Base-by-base conservation (phyloP, 1,140 invertebrate species). In the Gryllus bimaculatus region DNA sequence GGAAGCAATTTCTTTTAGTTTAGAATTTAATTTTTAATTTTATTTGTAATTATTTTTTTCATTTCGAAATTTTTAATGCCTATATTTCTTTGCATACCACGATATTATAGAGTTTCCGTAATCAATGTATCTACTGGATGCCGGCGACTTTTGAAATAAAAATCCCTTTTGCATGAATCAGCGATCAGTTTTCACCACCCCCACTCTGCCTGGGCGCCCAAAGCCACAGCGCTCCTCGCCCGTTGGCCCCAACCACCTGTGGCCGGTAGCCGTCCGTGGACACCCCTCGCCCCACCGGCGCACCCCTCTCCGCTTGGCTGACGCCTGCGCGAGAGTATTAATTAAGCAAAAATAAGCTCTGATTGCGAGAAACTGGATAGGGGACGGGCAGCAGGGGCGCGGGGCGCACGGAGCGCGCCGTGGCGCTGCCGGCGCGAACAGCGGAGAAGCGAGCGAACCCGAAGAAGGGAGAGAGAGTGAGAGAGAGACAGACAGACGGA, bases 281-380 rank as follows among this genome's bases (percentile, higher is more conserved):
- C 54, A 66, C 54, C 54, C 54, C 54, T 66, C 18, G n/a, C 54
- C 54, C 54, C 18, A 13, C 54, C 54, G 10, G 10, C 54, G 54
- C 15, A 18, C 54, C 54, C 10, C 54, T 66, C 10, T 66, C 26
- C 54, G 54, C 54, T 66, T 39, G 26, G 54, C 54, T 66, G 54
- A 66, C 54, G 54, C 54, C 54, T 66, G 54, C 54, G 54, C 54
- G 54, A 66, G 54, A 66, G 54, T 66, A 66, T 66, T 66, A 66
- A 66, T 66, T 66, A 66, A 66, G 54, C 54, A 66, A 66, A 66
- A 3, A n/a, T n/a, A n/a, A 66, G 54, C 54, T 66, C 54, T 66
- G 54, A 66, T 66, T 66, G 7, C n/a, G 54, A 7, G 10, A 66
- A 66, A 66, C 54, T 66, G 54, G 54, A 66, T 66, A 66, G 54